These are phyloP conservation scores for Pegoplata infirma DNA, from an alignment of 2,888 invertebrate genomes.

Conservation along the genomic window DNA sequence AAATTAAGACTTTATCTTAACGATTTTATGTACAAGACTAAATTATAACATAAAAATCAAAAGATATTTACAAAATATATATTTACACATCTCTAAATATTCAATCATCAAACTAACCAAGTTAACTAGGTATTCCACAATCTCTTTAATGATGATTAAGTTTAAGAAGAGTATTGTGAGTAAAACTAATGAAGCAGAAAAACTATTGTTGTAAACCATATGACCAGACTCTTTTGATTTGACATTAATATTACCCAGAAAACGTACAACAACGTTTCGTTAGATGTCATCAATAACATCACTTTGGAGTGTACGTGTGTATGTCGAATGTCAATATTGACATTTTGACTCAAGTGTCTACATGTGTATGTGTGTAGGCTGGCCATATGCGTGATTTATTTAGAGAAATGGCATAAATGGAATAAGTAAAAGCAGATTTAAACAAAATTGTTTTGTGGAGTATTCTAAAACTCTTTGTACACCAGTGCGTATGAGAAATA, in stretches of 20 bases:
- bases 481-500: too few species aligned
- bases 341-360: slow-evolving; percentile 20
- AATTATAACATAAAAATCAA: background rate
- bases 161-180: background rate
- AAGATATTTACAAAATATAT: background rate
- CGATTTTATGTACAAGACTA: background rate
- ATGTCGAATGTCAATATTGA: slow-evolving; percentile 28
- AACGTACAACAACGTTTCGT: background rate
- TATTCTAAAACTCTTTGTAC: too few species aligned
- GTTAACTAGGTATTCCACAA: background rate
- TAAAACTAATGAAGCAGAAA: slow-evolving; percentile 27
- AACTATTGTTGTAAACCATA: slow-evolving; percentile 1
- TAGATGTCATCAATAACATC: slow-evolving; percentile 21
- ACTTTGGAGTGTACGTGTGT: too few species aligned
- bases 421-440: too few species aligned
- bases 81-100: too few species aligned
- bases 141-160: background rate
- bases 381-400: too few species aligned
- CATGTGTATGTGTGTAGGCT: background rate
- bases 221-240: slow-evolving; percentile 14
- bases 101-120: background rate
- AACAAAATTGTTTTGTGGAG: too few species aligned
- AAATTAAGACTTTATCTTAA: slow-evolving; percentile 11
- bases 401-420: too few species aligned
- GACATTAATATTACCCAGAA: slow-evolving; percentile 3